These are phyloP conservation scores for Puma concolor DNA, from an alignment of 2,113 vertebrate genomes.

Conservation along the genomic window DNA sequence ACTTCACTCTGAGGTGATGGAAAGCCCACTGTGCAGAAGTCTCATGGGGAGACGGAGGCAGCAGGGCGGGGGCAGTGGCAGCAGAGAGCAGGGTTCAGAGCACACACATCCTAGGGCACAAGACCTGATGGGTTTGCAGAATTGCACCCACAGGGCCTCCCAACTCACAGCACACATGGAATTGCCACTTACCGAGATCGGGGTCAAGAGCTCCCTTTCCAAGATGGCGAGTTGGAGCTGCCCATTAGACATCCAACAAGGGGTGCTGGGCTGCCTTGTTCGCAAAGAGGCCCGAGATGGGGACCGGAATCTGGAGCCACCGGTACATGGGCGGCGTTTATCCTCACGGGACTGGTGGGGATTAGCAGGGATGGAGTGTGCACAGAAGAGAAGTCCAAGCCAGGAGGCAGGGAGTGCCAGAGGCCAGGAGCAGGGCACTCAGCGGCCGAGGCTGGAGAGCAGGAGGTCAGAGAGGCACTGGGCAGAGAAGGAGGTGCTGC, in stretches of 20 bases:
- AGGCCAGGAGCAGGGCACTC: neutral
- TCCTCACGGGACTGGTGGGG: too few species aligned
- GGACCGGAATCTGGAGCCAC: neutral
- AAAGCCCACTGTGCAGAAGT: neutral
- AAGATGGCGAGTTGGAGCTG: too few species aligned
- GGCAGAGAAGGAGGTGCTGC: neutral
- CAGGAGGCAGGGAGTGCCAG: too few species aligned
- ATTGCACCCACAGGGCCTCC: neutral
- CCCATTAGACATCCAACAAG: too few species aligned
- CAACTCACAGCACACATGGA: neutral
- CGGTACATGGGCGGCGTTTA: accelerated
- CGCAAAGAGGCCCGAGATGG: neutral
- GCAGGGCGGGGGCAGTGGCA: neutral
- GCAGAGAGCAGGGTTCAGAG: neutral
- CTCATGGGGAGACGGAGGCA: neutral
- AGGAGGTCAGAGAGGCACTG: neutral
- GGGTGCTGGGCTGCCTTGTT: too few species aligned
- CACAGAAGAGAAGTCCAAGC: neutral
- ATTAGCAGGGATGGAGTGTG: neutral
- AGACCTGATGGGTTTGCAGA: neutral
- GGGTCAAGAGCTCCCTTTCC: too few species aligned
- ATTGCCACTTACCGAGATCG: neutral
- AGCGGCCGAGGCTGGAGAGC: accelerated
- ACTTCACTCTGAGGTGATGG: accelerated
- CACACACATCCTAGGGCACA: accelerated